Evolutionary conservation across 2,797 vertebrate genomes (phyloP).

Genomic region (Sorex maritimensis): DNA sequence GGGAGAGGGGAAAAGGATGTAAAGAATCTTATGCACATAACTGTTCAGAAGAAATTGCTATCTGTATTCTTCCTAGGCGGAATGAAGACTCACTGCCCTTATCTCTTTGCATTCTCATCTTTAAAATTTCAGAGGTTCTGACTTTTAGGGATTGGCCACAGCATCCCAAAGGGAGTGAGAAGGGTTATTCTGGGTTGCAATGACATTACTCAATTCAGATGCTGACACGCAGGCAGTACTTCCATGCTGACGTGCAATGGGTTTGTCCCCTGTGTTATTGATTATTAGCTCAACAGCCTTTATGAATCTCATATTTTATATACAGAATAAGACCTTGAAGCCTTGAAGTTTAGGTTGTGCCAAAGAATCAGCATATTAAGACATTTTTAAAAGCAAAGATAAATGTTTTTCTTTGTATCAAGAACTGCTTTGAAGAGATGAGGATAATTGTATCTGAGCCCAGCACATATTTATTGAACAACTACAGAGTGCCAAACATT

Average conservation of each 20-base stretch:
- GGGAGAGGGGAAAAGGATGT: neutral
- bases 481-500: neutral
- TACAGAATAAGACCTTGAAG: neutral
- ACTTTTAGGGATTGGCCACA: neutral
- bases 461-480: conserved; percentile 50
- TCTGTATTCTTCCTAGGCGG: neutral
- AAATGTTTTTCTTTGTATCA: conserved; percentile 20
- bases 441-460: conserved; percentile 27
- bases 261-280: neutral
- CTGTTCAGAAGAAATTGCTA: neutral
- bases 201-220: neutral
- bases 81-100: neutral
- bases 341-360: neutral
- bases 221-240: neutral
- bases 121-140: neutral
- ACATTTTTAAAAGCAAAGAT: neutral
- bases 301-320: neutral
- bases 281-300: conserved; percentile 23
- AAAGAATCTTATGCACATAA: neutral
- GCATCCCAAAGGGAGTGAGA: neutral
- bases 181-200: neutral
- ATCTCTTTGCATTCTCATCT: neutral
- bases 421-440: neutral
- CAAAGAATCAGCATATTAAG: neutral
- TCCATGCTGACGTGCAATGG: neutral